These are phyloP conservation scores for Helobdella robusta DNA, from an alignment of 2,888 invertebrate genomes.

Conservation along the genomic window DNA sequence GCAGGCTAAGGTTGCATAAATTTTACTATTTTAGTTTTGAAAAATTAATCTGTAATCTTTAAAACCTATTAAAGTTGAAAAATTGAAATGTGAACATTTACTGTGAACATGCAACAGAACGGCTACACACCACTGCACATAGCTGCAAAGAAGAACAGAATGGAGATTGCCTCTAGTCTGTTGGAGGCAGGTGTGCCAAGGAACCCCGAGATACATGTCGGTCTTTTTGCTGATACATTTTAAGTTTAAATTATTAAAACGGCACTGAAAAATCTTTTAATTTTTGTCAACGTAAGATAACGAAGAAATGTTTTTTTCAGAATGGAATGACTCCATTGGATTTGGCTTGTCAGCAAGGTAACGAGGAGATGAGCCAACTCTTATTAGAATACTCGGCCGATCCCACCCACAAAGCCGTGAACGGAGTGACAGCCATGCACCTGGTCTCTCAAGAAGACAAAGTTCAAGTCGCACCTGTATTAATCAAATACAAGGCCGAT, in stretches of 20 bases:
- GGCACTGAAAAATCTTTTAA: too few species aligned
- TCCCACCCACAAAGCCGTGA: constrained; percentile 82
- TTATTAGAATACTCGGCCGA: constrained; percentile 86
- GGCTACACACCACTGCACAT: constrained; percentile 98
- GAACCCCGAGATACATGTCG: constrained; percentile 18
- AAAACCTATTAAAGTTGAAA: not conserved
- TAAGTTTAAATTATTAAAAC: too few species aligned
- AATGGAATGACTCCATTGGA: constrained; percentile 85
- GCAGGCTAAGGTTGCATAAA: constrained; percentile 16
- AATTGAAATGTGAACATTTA: too few species aligned
- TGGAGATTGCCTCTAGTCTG: constrained; percentile 89
- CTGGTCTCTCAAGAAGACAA: constrained; percentile 86
- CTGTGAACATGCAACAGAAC: too few species aligned
- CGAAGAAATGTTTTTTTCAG: too few species aligned
- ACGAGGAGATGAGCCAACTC: constrained; percentile 87
- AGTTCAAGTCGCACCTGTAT: constrained; percentile 76
- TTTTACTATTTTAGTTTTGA: not conserved
- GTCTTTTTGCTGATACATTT: too few species aligned
- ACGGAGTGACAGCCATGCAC: constrained; percentile 89
- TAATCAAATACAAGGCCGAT: constrained; percentile 76
- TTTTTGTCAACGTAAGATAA: too few species aligned
- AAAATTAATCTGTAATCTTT: not conserved
- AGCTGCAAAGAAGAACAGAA: constrained; percentile 98
- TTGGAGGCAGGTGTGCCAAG: constrained; percentile 87
- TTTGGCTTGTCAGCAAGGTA: constrained; percentile 83